Percentiles rank a stretch among this genome's conserved stretches.
Evolutionary conservation across 2,113 vertebrate species (phyloP).

Genomic region (Hydropotes inermis): DNA sequence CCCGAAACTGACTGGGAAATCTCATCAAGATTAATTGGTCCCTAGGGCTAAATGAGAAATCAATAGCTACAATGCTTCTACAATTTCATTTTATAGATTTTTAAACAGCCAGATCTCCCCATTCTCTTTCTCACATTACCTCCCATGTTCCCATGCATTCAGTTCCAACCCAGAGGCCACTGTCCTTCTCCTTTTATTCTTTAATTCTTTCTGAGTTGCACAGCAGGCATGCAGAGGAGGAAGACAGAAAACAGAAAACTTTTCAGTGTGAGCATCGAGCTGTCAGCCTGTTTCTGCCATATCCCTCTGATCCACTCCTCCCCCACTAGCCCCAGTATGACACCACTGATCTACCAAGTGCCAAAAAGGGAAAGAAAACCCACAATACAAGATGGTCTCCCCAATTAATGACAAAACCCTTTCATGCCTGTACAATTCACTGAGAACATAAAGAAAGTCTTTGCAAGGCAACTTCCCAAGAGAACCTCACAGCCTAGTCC

Average conservation of each 20-base stretch:
- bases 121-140: constrained; percentile 30
- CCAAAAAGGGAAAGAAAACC: not conserved
- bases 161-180: constrained; percentile 17
- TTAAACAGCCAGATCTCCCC: not conserved
- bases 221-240: constrained; percentile 55
- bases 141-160: constrained; percentile 33
- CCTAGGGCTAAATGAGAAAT: constrained; percentile 15
- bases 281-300: constrained; percentile 44
- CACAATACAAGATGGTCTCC: not conserved
- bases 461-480: not conserved
- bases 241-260: constrained; percentile 50
- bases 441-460: not conserved
- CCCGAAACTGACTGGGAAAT: not conserved
- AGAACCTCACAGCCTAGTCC: not conserved
- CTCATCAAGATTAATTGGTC: not conserved
- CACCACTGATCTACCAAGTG: not conserved
- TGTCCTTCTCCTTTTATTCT: not conserved
- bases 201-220: constrained; percentile 39
- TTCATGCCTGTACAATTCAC: not conserved
- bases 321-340: not conserved
- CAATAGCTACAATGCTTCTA: not conserved
- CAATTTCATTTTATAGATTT: constrained; percentile 37
- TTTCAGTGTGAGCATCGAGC: constrained; percentile 44
- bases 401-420: constrained; percentile 9
- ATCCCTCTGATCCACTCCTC: not conserved